phyloP scores from a whole-genome alignment of 2,113 vertebrate genomes.

The Falco punctatus region DNA sequence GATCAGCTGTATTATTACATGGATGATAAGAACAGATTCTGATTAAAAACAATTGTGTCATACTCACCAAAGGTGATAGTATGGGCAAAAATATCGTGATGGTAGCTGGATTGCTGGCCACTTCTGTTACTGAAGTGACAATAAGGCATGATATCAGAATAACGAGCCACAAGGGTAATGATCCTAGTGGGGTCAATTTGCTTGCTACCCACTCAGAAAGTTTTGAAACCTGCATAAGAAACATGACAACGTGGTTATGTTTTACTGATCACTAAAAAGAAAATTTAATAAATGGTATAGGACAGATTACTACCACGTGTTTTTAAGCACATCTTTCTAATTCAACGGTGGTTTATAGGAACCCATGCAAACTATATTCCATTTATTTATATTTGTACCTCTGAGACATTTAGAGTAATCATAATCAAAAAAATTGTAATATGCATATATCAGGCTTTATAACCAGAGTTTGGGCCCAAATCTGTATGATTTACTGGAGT shows the following conservation, averaged over 20 bases:
- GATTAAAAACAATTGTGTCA: neutral
- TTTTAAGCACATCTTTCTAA: neutral
- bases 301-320: neutral
- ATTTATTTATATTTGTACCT: neutral
- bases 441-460: neutral
- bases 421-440: neutral
- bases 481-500: neutral
- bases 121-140: constrained; percentile 89
- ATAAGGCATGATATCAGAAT: constrained; percentile 86
- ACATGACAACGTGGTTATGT: neutral
- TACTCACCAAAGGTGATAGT: constrained; percentile 87
- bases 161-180: constrained; percentile 80
- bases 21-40: neutral
- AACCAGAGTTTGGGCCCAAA: neutral
- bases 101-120: constrained; percentile 93
- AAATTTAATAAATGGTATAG: neutral
- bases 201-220: constrained; percentile 86
- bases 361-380: neutral
- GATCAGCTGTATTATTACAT: neutral
- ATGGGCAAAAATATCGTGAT: constrained; percentile 92
- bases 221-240: constrained; percentile 80
- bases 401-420: neutral
- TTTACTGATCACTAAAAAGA: neutral
- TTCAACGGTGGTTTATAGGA: neutral
- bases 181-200: constrained; percentile 86